Evolutionary conservation across 2,797 vertebrate species (phyloP).

Genomic region (Galaxias olidus): DNA sequence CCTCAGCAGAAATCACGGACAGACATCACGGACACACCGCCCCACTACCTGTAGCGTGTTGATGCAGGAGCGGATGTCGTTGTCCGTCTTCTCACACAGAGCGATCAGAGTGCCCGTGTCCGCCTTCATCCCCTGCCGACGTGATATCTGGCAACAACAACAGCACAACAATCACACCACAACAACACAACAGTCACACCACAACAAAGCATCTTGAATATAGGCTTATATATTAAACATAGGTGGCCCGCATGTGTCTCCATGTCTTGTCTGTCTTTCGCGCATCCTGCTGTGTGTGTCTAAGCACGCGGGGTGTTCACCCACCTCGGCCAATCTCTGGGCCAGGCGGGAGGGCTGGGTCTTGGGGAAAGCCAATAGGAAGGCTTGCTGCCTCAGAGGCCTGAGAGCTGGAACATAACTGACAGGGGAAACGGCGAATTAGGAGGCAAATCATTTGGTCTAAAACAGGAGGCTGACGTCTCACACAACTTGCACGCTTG

Average conservation of each 20-base stretch:
- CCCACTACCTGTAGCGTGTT: conserved; percentile 90
- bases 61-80: conserved; percentile 91
- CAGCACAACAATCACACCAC: neutral
- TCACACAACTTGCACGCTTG: no score
- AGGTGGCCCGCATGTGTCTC: neutral
- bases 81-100: conserved; percentile 92
- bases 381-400: conserved; percentile 88
- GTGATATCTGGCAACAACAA: conserved; percentile 73
- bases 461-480: neutral
- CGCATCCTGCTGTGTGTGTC: neutral
- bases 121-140: conserved; percentile 81
- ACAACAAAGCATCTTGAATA: neutral
- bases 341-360: conserved; percentile 84
- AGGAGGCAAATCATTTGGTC: neutral
- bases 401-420: conserved; percentile 89
- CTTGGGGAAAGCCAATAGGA: conserved; percentile 85
- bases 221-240: no score
- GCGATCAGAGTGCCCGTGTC: conserved; percentile 81
- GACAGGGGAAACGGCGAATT: conserved; percentile 15
- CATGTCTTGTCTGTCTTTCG: neutral
- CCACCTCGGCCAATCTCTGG: conserved; percentile 90
- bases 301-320: neutral
- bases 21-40: no score
- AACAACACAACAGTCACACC: neutral
- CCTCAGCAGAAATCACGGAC: no score